Percentiles rank a stretch among this genome's conserved stretches.
Evolutionary conservation across 2,888 invertebrate genomes (phyloP).

Genomic region (Torymus auratus): DNA sequence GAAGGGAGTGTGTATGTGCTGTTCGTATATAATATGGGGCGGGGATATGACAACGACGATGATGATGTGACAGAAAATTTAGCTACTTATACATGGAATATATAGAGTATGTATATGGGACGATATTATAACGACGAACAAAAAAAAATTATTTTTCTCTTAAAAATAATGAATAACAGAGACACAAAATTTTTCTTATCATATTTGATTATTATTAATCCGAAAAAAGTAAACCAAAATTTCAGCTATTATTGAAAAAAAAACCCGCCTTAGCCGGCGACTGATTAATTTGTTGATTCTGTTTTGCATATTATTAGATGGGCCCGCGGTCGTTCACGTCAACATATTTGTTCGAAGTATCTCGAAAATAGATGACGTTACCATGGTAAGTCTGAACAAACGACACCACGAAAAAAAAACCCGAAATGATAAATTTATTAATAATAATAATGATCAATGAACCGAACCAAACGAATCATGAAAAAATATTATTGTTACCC

Average conservation of each 20-base stretch:
- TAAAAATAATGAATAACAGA: too few relatives aligned
- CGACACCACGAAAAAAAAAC: constrained; percentile 59
- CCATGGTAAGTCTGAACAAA: constrained; percentile 90
- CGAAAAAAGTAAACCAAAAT: constrained; percentile 53
- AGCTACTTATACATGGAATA: too few relatives aligned
- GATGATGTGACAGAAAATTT: too few relatives aligned
- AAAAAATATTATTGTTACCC: constrained; percentile 19
- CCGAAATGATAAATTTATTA: constrained; percentile 38
- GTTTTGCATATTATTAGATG: constrained; percentile 83
- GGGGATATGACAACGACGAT: too few relatives aligned
- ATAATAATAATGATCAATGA: neutral
- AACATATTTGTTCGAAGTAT: constrained; percentile 99
- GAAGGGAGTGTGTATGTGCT: too few relatives aligned
- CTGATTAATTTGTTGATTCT: constrained; percentile 75
- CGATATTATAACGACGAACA: too few relatives aligned
- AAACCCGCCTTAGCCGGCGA: constrained; percentile 57
- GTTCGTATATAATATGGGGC: too few relatives aligned
- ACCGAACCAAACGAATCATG: constrained; percentile 32
- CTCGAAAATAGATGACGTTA: constrained; percentile 99
- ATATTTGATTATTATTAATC: neutral
- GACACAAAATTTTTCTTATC: too few relatives aligned
- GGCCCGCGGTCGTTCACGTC: constrained; percentile 96
- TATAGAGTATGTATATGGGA: too few relatives aligned
- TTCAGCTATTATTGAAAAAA: constrained; percentile 56
- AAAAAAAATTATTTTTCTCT: too few relatives aligned